Conservation (phyloP, 2,797 vertebrate species). For the Cryptoprocta ferox region DNA sequence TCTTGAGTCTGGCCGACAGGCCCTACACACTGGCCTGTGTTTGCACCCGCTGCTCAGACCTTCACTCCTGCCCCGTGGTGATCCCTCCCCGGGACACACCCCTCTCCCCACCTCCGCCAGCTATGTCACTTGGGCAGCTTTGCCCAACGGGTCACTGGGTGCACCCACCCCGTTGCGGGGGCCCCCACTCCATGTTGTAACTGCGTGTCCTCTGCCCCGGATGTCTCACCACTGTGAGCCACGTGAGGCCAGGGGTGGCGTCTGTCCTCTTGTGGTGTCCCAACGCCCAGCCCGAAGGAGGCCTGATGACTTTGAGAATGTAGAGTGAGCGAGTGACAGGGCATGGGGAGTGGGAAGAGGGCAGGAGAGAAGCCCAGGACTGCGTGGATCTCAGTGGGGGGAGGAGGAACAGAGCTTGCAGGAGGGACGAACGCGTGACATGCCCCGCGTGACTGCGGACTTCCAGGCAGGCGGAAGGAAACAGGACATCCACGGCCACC, state of each 20-base stretch:
- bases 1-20: fast-evolving
- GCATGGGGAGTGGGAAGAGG: neutral
- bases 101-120: neutral
- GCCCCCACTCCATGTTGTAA: fast-evolving
- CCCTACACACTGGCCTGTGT: no score
- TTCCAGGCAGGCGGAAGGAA: neutral
- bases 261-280: neutral
- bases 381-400: neutral
- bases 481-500: fast-evolving
- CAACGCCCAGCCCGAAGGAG: neutral
- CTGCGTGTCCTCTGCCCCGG: neutral
- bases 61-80: fast-evolving
- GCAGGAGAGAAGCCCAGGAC: neutral
- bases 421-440: no score
- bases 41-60: fast-evolving
- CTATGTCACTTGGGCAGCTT: neutral
- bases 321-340: neutral
- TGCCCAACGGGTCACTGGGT: fast-evolving
- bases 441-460: neutral
- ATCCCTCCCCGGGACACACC: neutral
- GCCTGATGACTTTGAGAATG: no score
- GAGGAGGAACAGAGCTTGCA: no score
- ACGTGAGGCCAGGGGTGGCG: fast-evolving
- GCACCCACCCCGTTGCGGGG: fast-evolving
- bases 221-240: fast-evolving